Base-by-base conservation (phyloP, 2,888 invertebrate species). In the Magallana nippona region DNA sequence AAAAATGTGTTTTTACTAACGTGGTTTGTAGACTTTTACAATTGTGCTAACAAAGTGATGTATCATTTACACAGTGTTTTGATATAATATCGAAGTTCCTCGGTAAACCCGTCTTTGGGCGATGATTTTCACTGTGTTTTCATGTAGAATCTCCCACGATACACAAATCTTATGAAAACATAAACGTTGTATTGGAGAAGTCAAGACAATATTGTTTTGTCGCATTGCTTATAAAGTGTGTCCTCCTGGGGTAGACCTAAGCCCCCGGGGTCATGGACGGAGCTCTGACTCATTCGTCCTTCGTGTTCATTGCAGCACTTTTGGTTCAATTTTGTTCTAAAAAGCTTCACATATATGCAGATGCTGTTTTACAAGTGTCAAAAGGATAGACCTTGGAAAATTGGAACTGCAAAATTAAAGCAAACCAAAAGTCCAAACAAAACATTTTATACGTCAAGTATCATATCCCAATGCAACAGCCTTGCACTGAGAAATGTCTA, bases 11-110 rank as follows among this genome's bases (percentile, higher is more conserved):
- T 63, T 71, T 60, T 60, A 22, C 71, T 71, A 27, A 5, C 13
- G 27, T 15, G 71, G 22, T 71, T 71, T 71, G 71, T 27, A 71
- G 71, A 71, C 71, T 71, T 71, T 27, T 27, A 32, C 32, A 13
- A 27, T 44, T 27, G 71, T 22, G 71, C 71, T 32, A 71, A 71
- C 27, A 71, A 1, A 71, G 71, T 27, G 71, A 71, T 71, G 71
- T 71, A 71, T 71, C 71, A 71, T 71, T 71, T 71, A 19, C 22
- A 71, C 71, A 71, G 32, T 71, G 27, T 32, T 22, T 71, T 27
- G 15, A 27, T 32, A 71, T 27, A 71, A 71, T 15, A 71, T 10
- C 63, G 13, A 27, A 10, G 19, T 13, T 27, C 22, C 19, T 3
- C 13, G 22, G 19, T 63, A 71, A 71, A 15, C 32, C 71, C 15